Evolutionary conservation across 2,888 invertebrate genomes (phyloP).

Genomic region (Ochlodes sylvanus): DNA sequence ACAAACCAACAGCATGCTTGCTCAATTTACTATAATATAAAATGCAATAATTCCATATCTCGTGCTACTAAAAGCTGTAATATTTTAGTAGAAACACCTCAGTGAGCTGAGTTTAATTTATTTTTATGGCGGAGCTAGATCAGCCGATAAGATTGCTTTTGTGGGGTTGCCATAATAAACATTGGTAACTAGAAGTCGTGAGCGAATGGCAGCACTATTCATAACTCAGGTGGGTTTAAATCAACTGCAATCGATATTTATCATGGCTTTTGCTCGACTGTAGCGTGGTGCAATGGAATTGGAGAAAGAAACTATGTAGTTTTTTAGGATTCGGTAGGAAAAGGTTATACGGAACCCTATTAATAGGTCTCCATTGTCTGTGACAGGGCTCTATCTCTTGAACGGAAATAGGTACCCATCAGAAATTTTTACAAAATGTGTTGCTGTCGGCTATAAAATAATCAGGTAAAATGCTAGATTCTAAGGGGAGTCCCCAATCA

Average conservation of each 20-base stretch:
- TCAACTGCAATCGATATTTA: slow-evolving; percentile 27
- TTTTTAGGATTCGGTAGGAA: neutral
- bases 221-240: slow-evolving; percentile 18
- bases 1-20: neutral
- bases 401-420: too few relatives aligned
- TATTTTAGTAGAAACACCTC: slow-evolving; percentile 23
- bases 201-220: slow-evolving; percentile 21
- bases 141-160: slow-evolving; percentile 28
- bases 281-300: neutral
- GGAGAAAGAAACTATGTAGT: neutral
- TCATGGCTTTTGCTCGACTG: slow-evolving; percentile 3
- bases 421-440: too few relatives aligned
- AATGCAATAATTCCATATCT: slow-evolving; percentile 25
- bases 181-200: slow-evolving; percentile 33
- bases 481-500: too few relatives aligned
- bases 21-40: neutral
- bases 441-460: too few relatives aligned
- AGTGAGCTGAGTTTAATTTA: slow-evolving; percentile 22
- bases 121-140: slow-evolving; percentile 34
- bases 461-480: too few relatives aligned
- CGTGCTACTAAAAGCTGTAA: slow-evolving; percentile 21
- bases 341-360: too few relatives aligned
- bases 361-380: too few relatives aligned
- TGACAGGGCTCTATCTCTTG: too few relatives aligned
- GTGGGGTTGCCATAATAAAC: slow-evolving; percentile 30